Conservation (phyloP, 2,888 invertebrate species). For the Seira ritae region DNA sequence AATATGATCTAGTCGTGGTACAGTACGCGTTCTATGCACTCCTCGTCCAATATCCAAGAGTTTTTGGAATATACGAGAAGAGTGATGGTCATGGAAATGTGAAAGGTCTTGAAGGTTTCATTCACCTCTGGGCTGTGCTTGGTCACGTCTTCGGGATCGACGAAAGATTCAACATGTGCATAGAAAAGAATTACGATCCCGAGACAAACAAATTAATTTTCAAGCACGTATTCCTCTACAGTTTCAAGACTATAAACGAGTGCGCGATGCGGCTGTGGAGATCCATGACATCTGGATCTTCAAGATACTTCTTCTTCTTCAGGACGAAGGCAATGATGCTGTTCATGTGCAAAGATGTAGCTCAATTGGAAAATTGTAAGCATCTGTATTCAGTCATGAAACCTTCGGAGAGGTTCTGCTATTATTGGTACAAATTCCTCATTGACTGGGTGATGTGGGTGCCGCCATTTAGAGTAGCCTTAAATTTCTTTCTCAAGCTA, state of each 20-base stretch:
- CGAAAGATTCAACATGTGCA: slow-evolving; percentile 68
- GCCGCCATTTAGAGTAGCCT: slow-evolving; percentile 42
- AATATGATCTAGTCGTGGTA: slow-evolving; percentile 70
- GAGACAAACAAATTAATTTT: slow-evolving; percentile 69
- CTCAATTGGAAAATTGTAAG: slow-evolving; percentile 61
- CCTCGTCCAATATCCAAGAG: slow-evolving; percentile 64
- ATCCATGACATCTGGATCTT: slow-evolving; percentile 64
- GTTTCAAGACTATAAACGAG: slow-evolving; percentile 66
- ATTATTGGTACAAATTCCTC: slow-evolving; percentile 58
- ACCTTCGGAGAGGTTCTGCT: slow-evolving; percentile 58
- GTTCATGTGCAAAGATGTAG: slow-evolving; percentile 69
- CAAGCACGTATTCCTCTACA: slow-evolving; percentile 69
- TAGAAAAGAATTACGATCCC: slow-evolving; percentile 64
- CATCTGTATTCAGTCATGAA: slow-evolving; percentile 59
- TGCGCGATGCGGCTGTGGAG: slow-evolving; percentile 62
- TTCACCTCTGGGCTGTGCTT: slow-evolving; percentile 71
- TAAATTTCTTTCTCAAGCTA: slow-evolving; percentile 46
- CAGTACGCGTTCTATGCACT: slow-evolving; percentile 71
- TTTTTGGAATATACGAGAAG: slow-evolving; percentile 69
- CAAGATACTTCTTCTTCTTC: slow-evolving; percentile 65
- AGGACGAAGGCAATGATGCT: slow-evolving; percentile 67
- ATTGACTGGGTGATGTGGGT: slow-evolving; percentile 61
- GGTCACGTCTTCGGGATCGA: slow-evolving; percentile 69
- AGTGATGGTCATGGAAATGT: slow-evolving; percentile 37
- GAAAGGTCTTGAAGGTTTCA: slow-evolving; percentile 67